Percentiles rank a stretch among this genome's conserved stretches.
Conservation (phyloP, 2,113 vertebrate genomes). For the Cyrtonyx montezumae region DNA sequence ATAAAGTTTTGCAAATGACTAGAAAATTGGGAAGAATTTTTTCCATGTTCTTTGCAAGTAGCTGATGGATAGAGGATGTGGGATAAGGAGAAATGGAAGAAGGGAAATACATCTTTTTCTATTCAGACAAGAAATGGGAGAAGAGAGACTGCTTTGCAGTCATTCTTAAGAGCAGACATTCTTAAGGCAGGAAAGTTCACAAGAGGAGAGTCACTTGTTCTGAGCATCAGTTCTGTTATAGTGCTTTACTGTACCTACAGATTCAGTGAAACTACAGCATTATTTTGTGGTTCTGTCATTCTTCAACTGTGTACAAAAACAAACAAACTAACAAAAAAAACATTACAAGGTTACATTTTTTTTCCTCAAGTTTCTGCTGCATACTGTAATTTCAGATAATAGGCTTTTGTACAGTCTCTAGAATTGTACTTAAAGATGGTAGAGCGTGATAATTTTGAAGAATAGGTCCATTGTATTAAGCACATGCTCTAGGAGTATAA, state of each 20-base stretch:
- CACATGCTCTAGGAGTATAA: background rate
- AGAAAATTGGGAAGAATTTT: background rate
- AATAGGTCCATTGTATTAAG: background rate
- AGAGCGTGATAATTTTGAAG: background rate
- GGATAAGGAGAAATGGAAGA: background rate
- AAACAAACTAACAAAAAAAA: too few species aligned
- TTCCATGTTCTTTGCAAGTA: background rate
- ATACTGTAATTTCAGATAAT: background rate
- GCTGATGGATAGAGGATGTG: background rate
- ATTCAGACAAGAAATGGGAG: background rate
- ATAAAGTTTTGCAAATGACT: background rate
- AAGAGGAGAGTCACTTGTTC: background rate
- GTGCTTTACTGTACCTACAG: background rate
- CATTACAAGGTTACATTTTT: background rate
- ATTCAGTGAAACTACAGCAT: background rate
- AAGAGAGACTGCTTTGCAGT: background rate
- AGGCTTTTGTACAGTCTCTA: background rate
- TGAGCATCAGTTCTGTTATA: background rate
- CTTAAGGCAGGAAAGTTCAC: background rate
- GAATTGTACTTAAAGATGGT: background rate
- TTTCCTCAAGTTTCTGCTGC: background rate
- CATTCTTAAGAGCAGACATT: background rate
- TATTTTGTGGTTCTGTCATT: background rate
- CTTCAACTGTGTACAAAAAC: background rate
- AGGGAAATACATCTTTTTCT: background rate